These are phyloP conservation scores for Alouatta palliata DNA, from an alignment of 2,113 vertebrate genomes.

Conservation along the genomic window DNA sequence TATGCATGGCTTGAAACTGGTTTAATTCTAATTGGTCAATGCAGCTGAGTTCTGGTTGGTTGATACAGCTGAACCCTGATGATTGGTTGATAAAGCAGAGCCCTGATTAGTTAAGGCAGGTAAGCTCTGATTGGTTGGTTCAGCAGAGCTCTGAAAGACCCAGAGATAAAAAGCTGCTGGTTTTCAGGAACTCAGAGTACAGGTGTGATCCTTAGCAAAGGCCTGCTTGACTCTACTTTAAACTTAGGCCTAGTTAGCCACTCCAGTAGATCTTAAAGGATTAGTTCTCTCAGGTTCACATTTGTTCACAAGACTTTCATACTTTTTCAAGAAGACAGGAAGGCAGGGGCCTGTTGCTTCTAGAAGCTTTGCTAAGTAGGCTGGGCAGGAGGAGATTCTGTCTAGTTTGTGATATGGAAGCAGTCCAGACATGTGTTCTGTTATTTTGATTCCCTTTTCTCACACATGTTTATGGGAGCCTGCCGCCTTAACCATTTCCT, in stretches of 20 bases:
- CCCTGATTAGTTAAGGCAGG: not conserved
- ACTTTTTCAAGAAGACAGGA: not conserved
- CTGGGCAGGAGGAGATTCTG: not conserved
- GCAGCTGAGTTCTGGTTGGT: not conserved
- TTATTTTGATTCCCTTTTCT: not conserved
- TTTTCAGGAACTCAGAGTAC: not conserved
- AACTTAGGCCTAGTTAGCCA: not conserved
- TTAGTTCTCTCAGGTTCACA: not conserved
- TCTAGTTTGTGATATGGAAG: not conserved
- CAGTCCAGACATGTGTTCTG: not conserved
- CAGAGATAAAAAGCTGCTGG: not conserved
- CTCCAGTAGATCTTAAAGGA: not conserved
- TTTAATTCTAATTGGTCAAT: not conserved
- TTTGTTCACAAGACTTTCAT: not conserved
- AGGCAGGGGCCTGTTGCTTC: not conserved
- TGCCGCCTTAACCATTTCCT: not conserved
- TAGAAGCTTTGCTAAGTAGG: not conserved
- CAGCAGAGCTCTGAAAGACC: not conserved
- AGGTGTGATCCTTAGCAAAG: not conserved
- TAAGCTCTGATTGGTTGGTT: not conserved
- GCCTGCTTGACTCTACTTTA: not conserved
- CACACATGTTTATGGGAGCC: not conserved
- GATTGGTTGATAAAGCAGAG: not conserved
- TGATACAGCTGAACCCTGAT: not conserved
- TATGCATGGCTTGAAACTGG: not conserved